phyloP scores from a whole-genome alignment of 2,888 invertebrate genomes.

The Omphaloscelis lunosa region DNA sequence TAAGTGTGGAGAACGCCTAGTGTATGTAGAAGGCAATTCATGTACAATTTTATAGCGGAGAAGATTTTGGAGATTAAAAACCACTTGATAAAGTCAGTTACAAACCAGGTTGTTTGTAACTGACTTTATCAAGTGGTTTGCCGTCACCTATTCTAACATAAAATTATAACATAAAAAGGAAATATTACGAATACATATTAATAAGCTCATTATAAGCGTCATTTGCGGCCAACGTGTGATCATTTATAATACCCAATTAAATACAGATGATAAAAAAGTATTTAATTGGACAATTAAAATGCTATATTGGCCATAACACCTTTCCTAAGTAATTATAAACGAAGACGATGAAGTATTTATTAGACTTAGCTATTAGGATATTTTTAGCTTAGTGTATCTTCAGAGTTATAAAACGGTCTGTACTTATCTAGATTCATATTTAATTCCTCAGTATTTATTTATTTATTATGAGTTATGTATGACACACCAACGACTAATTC shows the following conservation, averaged over 20 bases:
- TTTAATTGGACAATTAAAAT: conserved; percentile 60
- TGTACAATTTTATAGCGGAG: neutral
- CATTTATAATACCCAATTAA: conserved; percentile 62
- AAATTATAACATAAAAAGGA: conserved; percentile 24
- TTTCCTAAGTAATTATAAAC: conserved; percentile 57
- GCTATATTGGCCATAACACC: conserved; percentile 59
- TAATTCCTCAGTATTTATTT: conserved; percentile 14
- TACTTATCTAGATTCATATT: conserved; percentile 34
- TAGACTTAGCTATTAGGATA: conserved; percentile 34
- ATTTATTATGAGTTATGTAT: no score
- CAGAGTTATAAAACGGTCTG: conserved; percentile 27
- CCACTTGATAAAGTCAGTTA: conserved; percentile 1
- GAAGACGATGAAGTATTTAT: conserved; percentile 34
- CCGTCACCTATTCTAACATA: conserved; percentile 7
- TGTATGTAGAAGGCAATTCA: neutral
- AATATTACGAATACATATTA: conserved; percentile 50
- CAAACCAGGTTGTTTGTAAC: no score
- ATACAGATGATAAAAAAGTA: conserved; percentile 49
- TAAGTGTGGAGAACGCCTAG: neutral
- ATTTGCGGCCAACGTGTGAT: conserved; percentile 54
- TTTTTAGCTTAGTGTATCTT: conserved; percentile 14
- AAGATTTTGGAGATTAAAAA: conserved; percentile 27
- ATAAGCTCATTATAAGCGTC: conserved; percentile 49
- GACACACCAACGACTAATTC: no score
- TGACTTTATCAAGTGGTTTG: no score